These are phyloP conservation scores for Procambarus virginalis DNA, from an alignment of 1,140 invertebrate species.

Conservation along the genomic window DNA sequence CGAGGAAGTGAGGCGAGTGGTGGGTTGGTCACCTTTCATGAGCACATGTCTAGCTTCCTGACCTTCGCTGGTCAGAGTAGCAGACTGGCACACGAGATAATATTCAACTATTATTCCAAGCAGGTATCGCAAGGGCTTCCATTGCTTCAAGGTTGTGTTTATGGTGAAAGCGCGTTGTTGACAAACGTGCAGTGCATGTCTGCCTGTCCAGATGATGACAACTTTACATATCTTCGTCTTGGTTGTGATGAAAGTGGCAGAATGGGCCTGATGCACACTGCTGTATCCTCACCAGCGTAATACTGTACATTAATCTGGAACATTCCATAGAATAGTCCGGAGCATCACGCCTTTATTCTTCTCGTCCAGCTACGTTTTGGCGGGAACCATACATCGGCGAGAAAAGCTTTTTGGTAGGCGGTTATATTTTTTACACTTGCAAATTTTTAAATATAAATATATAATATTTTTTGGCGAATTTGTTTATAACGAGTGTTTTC, in stretches of 20 bases:
- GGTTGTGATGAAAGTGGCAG: not conserved
- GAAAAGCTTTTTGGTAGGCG: not conserved
- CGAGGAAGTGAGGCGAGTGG: no score
- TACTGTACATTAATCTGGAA: not conserved
- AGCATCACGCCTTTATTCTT: not conserved
- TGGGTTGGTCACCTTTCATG: no score
- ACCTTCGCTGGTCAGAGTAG: not conserved
- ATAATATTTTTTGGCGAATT: not conserved
- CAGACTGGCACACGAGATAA: not conserved
- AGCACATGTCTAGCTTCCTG: no score
- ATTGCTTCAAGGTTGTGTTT: not conserved
- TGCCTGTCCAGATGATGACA: not conserved
- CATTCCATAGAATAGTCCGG: not conserved
- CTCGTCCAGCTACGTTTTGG: not conserved
- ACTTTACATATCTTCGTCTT: not conserved
- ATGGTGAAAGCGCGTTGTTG: not conserved
- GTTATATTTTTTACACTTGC: not conserved
- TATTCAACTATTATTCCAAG: no score
- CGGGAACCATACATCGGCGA: not conserved
- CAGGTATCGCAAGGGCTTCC: not conserved
- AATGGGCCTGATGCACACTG: not conserved
- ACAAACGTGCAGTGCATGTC: no score
- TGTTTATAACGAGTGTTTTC: constrained; percentile 3
- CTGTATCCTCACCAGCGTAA: not conserved
- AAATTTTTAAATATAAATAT: not conserved